phyloP scores from a whole-genome alignment of 2,113 vertebrate genomes.

The Catharus minimus region DNA sequence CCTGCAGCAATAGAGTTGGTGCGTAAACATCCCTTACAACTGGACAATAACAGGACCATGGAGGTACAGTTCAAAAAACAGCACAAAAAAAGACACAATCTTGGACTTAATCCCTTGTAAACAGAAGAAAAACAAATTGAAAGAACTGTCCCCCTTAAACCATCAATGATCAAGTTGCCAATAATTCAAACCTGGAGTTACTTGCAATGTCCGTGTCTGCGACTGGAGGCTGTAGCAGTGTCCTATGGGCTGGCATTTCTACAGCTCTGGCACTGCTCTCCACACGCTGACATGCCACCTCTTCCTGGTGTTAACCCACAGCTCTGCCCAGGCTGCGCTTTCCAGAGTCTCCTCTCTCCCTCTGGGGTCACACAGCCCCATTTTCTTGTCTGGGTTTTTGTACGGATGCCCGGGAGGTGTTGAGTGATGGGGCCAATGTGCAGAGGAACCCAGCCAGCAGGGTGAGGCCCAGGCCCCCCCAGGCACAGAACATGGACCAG shows the following conservation, averaged over 20 bases:
- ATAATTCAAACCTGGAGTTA: constrained; percentile 53
- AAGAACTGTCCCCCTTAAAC: constrained; percentile 53
- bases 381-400: constrained; percentile 94
- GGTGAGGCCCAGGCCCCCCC: constrained; percentile 92
- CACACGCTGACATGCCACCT: not conserved
- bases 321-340: constrained; percentile 45
- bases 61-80: constrained; percentile 63
- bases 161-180: constrained; percentile 44
- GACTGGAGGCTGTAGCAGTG: constrained; percentile 23
- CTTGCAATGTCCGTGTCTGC: constrained; percentile 6
- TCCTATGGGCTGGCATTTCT: not conserved
- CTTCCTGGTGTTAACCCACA: constrained; percentile 41
- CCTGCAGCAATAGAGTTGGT: constrained; percentile 70
- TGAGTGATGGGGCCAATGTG: constrained; percentile 90
- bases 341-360: not conserved
- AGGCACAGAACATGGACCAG: constrained; percentile 98
- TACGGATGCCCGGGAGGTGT: constrained; percentile 80
- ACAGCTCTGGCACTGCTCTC: constrained; percentile 4
- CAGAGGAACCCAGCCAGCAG: constrained; percentile 92
- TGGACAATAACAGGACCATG: constrained; percentile 55
- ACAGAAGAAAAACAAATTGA: constrained; percentile 54
- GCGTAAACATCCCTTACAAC: constrained; percentile 68
- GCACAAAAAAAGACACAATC: constrained; percentile 54
- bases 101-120: constrained; percentile 43
- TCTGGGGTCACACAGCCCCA: constrained; percentile 84